A percentile compares a stretch with the other conserved stretches of the same genome.
Evolutionary conservation across 2,888 invertebrate genomes (phyloP).

Genomic region (Oligia latruncula): DNA sequence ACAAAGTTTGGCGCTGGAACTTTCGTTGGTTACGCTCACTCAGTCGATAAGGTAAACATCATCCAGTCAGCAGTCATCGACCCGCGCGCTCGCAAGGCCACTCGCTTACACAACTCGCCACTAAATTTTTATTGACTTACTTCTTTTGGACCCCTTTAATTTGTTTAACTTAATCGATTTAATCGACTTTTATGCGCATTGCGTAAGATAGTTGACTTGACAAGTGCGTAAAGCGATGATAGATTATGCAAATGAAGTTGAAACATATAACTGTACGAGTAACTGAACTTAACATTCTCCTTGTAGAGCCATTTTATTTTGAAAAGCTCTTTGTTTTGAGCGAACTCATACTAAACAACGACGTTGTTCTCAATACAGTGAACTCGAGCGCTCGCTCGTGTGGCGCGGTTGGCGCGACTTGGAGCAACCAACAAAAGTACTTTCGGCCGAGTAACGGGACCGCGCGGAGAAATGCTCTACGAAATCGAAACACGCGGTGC

Average conservation of each 20-base stretch:
- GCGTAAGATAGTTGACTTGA: conserved; percentile 34
- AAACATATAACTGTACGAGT: conserved; percentile 70
- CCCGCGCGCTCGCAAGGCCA: conserved; percentile 85
- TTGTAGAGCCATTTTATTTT: conserved; percentile 72
- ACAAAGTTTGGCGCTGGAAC: conserved; percentile 75
- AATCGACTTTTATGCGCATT: conserved; percentile 44
- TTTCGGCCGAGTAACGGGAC: conserved; percentile 90
- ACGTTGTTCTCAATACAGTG: conserved; percentile 85
- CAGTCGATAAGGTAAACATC: conserved; percentile 86
- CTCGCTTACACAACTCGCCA: conserved; percentile 85
- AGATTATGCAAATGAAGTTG: conserved; percentile 67
- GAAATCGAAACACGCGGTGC: conserved; percentile 90
- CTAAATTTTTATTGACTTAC: conserved; percentile 77
- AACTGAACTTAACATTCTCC: conserved; percentile 69
- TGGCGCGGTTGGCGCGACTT: conserved; percentile 66
- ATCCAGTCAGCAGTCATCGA: conserved; percentile 84
- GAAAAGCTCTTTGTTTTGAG: conserved; percentile 83
- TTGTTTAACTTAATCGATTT: conserved; percentile 56
- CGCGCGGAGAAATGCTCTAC: conserved; percentile 89
- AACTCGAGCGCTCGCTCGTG: conserved; percentile 84
- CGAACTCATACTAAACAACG: conserved; percentile 77
- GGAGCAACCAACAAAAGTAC: conserved; percentile 86
- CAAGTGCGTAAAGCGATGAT: conserved; percentile 29
- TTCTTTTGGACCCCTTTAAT: conserved; percentile 64
- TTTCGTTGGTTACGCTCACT: conserved; percentile 83